Base-by-base conservation (phyloP, 2,888 invertebrate genomes). In the Chesias legatella region DNA sequence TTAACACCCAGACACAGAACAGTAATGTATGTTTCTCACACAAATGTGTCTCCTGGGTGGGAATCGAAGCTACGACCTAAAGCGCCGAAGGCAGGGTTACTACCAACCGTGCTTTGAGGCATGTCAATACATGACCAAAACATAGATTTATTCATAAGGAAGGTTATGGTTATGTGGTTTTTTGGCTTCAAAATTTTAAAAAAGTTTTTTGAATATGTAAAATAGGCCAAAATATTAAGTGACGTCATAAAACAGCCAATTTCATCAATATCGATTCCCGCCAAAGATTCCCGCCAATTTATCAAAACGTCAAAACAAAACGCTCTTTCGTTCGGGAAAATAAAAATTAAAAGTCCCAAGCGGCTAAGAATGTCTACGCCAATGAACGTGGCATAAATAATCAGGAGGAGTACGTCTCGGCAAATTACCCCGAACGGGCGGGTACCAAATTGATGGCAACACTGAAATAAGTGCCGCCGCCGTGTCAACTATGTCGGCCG, bases 341-440 rank as follows among this genome's bases (percentile, higher is more conserved):
- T 62, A 67, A 69, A 69, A 69, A 67, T 65, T 65, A 63, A 58
- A 69, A 61, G 58, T 67, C 61, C 53, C 61, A 48, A 58, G 48
- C 59, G 58, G 57, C 60, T 49, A 51, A 51, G 54, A 73, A 69
- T 67, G 75, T 74, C 77, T 65, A 53, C 60, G 53, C 60, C 72
- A 71, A 75, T 76, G 76, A 75, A 66, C 65, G 67, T 60, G 55
- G 76, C 79, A 79, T 80, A 79, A 79, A 79, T 80, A 81, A 77
- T 76, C 72, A 73, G 73, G 58, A 60, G 61, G 61, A 65, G 67
- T 68, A 73, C 77, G 80, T 79, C 80, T 71, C 66, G 67, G 72
- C 80, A 80, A 82, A 82, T 82, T 82, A 81, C 77, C 73, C 73
- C 60, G 76, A 79, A 79, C 79, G 75, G 77, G 72, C 70, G 77